A percentile compares a stretch with the other conserved stretches of the same genome.
phyloP scores from a whole-genome alignment of 2,797 vertebrate species.

The Galagoides demidoff region DNA sequence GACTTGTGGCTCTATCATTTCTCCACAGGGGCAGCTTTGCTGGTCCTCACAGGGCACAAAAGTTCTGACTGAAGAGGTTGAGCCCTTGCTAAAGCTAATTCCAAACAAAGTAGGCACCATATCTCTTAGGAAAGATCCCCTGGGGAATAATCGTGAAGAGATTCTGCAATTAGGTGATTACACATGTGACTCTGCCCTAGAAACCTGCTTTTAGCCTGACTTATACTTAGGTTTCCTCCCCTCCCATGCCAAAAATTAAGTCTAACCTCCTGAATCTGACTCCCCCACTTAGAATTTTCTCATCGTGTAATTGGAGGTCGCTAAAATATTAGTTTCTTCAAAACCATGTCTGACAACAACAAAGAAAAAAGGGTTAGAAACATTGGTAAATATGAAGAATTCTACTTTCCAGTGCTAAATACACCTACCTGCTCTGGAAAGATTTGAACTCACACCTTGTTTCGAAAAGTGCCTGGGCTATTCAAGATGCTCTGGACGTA shows the following conservation, averaged over 20 bases:
- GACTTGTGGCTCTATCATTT: neutral
- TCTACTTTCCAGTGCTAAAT: neutral
- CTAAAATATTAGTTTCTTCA: slow-evolving; percentile 36
- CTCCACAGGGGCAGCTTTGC: neutral
- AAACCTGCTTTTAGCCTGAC: neutral
- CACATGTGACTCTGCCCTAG: neutral
- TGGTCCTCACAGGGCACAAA: neutral
- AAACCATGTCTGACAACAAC: neutral
- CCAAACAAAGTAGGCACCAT: neutral
- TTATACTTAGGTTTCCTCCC: neutral
- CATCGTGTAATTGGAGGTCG: neutral
- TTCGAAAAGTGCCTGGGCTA: neutral
- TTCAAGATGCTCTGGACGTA: neutral
- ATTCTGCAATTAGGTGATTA: neutral
- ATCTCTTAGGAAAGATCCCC: neutral
- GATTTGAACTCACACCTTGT: neutral
- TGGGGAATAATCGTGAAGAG: neutral
- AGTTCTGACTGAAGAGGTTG: neutral
- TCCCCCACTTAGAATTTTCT: neutral
- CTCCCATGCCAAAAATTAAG: neutral
- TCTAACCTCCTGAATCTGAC: neutral
- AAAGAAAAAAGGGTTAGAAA: neutral
- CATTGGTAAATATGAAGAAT: neutral
- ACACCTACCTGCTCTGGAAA: neutral
- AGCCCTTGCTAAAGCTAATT: neutral